Evolutionary conservation across 1,140 invertebrate species (phyloP).

Genomic region (Lepidurus apus): DNA sequence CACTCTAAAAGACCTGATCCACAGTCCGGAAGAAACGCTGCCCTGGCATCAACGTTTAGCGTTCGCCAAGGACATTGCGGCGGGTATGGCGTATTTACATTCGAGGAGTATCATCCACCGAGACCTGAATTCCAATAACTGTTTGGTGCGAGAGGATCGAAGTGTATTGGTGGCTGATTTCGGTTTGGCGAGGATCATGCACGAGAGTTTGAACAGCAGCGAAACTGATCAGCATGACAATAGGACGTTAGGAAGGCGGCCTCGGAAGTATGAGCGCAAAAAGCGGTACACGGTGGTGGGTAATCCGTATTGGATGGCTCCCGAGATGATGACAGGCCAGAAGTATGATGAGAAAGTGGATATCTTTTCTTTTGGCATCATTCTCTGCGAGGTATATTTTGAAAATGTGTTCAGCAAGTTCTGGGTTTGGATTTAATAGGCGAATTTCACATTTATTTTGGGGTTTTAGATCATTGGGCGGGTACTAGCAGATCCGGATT

Average conservation of each 20-base stretch:
- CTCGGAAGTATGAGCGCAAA: conserved; percentile 39
- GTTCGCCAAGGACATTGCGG: conserved; percentile 84
- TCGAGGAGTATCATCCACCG: conserved; percentile 90
- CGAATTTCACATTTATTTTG: conserved; percentile 24
- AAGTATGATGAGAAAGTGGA: conserved; percentile 96
- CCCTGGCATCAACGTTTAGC: conserved; percentile 76
- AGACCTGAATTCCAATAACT: conserved; percentile 94
- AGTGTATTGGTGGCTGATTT: conserved; percentile 93
- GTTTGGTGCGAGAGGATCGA: conserved; percentile 81
- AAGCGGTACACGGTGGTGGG: conserved; percentile 68
- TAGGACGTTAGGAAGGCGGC: conserved; percentile 35
- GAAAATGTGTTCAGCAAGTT: not conserved
- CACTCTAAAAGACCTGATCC: conserved; percentile 76
- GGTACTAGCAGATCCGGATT: conserved; percentile 88
- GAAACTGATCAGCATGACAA: not conserved
- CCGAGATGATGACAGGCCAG: conserved; percentile 94
- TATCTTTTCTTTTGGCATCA: conserved; percentile 94
- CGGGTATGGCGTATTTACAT: conserved; percentile 89
- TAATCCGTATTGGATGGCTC: conserved; percentile 97
- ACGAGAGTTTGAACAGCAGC: conserved; percentile 43
- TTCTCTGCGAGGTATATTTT: conserved; percentile 76
- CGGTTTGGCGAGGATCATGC: conserved; percentile 82
- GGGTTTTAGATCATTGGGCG: conserved; percentile 74
- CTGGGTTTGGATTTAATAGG: not conserved
- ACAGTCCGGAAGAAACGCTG: conserved; percentile 61